Conservation (phyloP, 2,888 invertebrate species). For the Pseudococcus viburni region DNA sequence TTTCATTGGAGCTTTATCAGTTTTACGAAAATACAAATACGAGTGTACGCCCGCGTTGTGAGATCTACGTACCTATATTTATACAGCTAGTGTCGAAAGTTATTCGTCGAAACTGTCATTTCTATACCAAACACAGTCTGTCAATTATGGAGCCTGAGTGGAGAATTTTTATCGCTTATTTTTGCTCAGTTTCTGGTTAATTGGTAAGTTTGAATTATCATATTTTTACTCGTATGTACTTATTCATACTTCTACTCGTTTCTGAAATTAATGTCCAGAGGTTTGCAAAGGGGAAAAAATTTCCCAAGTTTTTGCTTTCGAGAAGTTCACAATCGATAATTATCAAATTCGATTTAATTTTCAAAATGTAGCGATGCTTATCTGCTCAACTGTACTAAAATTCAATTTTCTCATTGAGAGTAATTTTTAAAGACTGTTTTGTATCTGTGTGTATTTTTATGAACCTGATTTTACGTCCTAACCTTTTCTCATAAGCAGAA, state of each 20-base stretch:
- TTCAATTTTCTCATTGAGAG: too few species aligned
- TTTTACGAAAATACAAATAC: not conserved
- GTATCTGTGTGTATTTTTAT: too few species aligned
- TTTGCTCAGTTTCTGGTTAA: conserved; percentile 62
- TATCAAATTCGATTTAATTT: too few species aligned
- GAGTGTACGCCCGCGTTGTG: not conserved
- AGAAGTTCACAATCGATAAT: too few species aligned
- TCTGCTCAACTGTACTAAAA: too few species aligned
- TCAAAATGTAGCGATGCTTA: too few species aligned
- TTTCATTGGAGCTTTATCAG: conserved; percentile 57
- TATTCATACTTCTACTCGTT: not conserved
- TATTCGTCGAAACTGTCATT: not conserved
- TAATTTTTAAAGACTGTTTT: too few species aligned
- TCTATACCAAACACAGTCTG: not conserved
- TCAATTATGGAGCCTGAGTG: conserved; percentile 63
- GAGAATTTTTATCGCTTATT: conserved; percentile 65
- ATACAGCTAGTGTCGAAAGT: not conserved
- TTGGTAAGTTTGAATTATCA: not conserved
- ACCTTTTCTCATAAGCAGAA: too few species aligned
- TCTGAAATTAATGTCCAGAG: too few species aligned
- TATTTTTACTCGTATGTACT: not conserved
- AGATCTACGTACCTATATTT: not conserved
- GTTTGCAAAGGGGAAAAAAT: too few species aligned
- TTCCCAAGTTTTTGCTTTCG: not conserved
- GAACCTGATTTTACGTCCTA: too few species aligned